Evolutionary conservation across 2,888 invertebrate genomes (phyloP).

Genomic region (Platycnemis pennipes): DNA sequence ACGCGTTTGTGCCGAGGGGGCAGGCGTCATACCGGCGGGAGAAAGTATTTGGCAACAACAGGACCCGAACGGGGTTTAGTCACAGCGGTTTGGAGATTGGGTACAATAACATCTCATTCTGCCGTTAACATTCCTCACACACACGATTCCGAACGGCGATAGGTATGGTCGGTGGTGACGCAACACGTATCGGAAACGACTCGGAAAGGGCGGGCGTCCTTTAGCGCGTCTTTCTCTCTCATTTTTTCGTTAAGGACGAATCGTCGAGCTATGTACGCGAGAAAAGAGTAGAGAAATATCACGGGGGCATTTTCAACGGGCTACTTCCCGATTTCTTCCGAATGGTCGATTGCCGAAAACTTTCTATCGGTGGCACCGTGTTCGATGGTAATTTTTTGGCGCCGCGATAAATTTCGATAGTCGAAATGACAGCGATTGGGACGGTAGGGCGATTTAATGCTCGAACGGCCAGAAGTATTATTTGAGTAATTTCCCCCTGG

Average conservation of each 20-base stretch:
- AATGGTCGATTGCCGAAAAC: background rate
- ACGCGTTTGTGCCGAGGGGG: background rate
- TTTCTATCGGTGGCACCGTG: background rate
- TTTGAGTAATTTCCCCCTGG: background rate
- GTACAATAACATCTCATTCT: background rate
- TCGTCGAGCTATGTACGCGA: background rate
- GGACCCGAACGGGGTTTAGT: background rate
- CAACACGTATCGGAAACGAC: background rate
- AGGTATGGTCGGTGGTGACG: background rate
- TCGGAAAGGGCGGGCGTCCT: background rate
- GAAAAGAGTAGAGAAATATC: background rate
- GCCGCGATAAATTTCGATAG: background rate
- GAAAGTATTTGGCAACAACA: slow-evolving; percentile 7
- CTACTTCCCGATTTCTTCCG: background rate
- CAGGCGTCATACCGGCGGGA: background rate
- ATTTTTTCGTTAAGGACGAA: background rate
- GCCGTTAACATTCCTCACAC: background rate
- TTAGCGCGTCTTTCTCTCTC: background rate
- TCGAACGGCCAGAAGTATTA: background rate
- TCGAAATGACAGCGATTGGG: background rate
- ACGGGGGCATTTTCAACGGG: background rate
- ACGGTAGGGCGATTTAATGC: background rate
- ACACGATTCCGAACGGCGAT: background rate
- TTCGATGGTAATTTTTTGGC: background rate
- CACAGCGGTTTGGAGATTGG: background rate